Percentiles rank a stretch among this genome's conserved stretches.
Evolutionary conservation across 2,888 invertebrate genomes (phyloP).

Genomic region (Eristalis pertinax): DNA sequence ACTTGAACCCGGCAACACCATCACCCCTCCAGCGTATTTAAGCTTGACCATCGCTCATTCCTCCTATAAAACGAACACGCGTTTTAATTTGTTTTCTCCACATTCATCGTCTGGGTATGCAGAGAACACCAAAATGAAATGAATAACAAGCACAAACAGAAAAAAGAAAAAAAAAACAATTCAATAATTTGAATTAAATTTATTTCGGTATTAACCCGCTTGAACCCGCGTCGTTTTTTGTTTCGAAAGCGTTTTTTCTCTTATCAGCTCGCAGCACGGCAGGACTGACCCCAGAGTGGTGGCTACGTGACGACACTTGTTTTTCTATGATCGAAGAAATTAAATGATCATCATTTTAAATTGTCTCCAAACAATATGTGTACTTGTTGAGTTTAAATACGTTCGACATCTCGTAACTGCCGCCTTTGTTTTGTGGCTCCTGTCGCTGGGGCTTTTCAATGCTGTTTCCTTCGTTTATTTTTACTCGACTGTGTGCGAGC

Average conservation of each 20-base stretch:
- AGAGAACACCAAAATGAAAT: not conserved
- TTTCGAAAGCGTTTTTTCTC: not conserved
- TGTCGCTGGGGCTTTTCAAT: not conserved
- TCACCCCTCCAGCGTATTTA: too few species aligned
- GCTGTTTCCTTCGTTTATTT: not conserved
- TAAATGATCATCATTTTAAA: conserved; percentile 30
- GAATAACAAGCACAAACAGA: not conserved
- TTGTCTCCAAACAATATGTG: conserved; percentile 12
- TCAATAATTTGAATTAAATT: not conserved
- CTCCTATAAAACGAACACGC: not conserved
- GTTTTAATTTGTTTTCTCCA: not conserved
- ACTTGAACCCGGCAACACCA: too few species aligned
- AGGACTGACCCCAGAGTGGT: not conserved
- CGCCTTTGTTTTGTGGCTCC: not conserved
- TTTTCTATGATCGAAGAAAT: not conserved
- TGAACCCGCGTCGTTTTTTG: not conserved
- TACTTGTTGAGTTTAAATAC: not conserved
- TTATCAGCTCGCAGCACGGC: not conserved
- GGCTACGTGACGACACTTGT: conserved; percentile 1
- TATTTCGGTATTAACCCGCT: not conserved
- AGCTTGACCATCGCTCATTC: too few species aligned
- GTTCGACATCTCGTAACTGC: not conserved
- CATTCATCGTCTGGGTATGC: not conserved
- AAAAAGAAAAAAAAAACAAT: not conserved
- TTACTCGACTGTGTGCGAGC: not conserved